These are phyloP conservation scores for Drosophila nasuta DNA, from an alignment of 1,140 invertebrate genomes.

Conservation along the genomic window DNA sequence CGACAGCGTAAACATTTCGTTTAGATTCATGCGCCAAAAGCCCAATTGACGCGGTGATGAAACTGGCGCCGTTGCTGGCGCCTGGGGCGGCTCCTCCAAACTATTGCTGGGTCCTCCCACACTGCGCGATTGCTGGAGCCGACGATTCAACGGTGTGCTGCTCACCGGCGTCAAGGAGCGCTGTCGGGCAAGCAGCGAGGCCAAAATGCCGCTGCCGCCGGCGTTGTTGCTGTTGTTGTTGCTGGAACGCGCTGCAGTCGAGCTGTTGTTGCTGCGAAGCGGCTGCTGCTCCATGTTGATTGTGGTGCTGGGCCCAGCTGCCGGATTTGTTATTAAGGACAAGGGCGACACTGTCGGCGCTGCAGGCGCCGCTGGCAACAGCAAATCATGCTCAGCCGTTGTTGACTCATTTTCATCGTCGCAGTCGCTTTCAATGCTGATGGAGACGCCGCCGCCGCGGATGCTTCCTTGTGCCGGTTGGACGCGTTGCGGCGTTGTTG, in stretches of 20 bases:
- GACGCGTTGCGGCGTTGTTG: slow-evolving; percentile 36
- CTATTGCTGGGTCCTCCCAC: slow-evolving; percentile 45
- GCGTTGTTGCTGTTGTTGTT: not conserved
- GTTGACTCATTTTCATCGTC: slow-evolving; percentile 74
- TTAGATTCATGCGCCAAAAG: slow-evolving; percentile 69
- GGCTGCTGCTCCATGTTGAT: slow-evolving; percentile 54
- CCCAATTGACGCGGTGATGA: slow-evolving; percentile 56
- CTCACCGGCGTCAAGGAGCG: slow-evolving; percentile 63
- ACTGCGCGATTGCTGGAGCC: slow-evolving; percentile 68
- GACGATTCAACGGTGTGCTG: slow-evolving; percentile 57
- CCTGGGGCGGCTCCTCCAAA: slow-evolving; percentile 46
- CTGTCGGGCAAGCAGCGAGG: slow-evolving; percentile 58
- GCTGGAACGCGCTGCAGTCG: slow-evolving; percentile 25
- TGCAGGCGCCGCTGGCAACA: slow-evolving; percentile 50
- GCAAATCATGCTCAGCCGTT: slow-evolving; percentile 65
- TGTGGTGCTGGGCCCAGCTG: slow-evolving; percentile 31
- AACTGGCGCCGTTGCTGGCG: not conserved
- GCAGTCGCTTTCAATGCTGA: slow-evolving; percentile 65
- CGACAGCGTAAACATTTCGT: slow-evolving; percentile 68
- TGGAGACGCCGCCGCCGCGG: slow-evolving; percentile 42
- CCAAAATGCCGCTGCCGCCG: slow-evolving; percentile 44
- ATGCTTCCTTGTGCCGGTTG: slow-evolving; percentile 7
- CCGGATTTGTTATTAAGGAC: slow-evolving; percentile 35
- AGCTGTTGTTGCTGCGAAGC: slow-evolving; percentile 50
- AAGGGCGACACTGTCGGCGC: slow-evolving; percentile 5